Percentiles rank a stretch among this genome's conserved stretches.
phyloP scores from a whole-genome alignment of 2,797 vertebrate species.

The Mormyrus proboscirostris region DNA sequence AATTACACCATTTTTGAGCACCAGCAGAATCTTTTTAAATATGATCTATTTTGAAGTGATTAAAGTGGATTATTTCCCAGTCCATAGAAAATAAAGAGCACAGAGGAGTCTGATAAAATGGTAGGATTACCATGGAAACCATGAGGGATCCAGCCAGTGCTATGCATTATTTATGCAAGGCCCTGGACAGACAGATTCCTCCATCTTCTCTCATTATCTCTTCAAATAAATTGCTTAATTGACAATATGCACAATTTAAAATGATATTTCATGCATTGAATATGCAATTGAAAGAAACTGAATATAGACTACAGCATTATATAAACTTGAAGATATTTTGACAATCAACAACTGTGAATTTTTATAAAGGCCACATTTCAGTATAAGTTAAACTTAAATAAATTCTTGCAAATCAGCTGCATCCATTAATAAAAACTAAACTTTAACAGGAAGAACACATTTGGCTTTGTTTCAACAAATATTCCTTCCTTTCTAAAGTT shows the following conservation, averaged over 20 bases:
- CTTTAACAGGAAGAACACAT: background rate
- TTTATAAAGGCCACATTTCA: background rate
- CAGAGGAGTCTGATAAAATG: constrained; percentile 5
- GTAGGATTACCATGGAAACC: constrained; percentile 29
- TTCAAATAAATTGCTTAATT: background rate
- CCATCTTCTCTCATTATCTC: background rate
- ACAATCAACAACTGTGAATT: background rate
- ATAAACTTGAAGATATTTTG: background rate
- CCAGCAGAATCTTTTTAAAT: background rate
- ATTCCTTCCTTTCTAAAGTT: background rate
- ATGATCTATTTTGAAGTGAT: constrained; percentile 12
- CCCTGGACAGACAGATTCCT: background rate
- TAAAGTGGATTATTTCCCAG: background rate
- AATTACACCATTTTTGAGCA: background rate
- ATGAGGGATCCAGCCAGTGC: background rate
- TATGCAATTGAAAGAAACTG: background rate
- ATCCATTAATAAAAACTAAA: background rate
- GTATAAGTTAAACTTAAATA: background rate
- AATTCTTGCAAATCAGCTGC: background rate
- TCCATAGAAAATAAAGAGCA: background rate
- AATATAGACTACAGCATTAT: background rate
- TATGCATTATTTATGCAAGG: constrained; percentile 26
- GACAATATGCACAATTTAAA: background rate
- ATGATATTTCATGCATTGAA: background rate
- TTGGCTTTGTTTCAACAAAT: background rate